Base-by-base conservation (phyloP, 2,113 vertebrate genomes). In the Takifugu flavidus region DNA sequence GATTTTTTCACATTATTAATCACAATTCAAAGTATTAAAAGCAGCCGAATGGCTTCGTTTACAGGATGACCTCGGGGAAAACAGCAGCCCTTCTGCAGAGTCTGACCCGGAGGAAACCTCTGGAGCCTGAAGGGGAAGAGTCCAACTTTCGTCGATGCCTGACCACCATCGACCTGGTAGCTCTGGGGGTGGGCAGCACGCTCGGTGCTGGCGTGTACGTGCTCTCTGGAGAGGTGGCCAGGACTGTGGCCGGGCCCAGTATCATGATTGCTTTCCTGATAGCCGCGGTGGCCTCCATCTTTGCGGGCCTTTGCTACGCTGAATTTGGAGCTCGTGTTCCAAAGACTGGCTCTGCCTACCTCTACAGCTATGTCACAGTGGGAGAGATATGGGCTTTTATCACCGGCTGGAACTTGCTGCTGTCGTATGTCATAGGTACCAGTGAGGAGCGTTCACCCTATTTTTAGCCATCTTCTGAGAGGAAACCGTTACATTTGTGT, bases 341-440 rank as follows among this genome's bases (percentile, higher is more conserved):
- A 53, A 88, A 93, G 66, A 93, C 93, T 0, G 92, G 94, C 43
- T 95, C 93, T 4, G 92, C 90, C 10, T 95, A 94, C 62, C 91
- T 95, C 46, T 94, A 95, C 89, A 93, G 90, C 87, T 95, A 94
- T 0, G 84, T 94, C 72, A 92, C 91, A 0, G 87, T 94, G 59
- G 94, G 93, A 0, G 93, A 95, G 82, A 88, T 95, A 64, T 94
- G 92, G 88, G 93, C 93, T 3, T 94, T 95, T 65, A 69, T 94
- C 0, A 87, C 92, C 0, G 94, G 92, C 3, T 94, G 94, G 93
- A 95, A 95, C 77, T 77, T 96, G 56, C 71, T 96, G 49, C 90
- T 95, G 49, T 93, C 93, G 61, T 95, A 93, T 27, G n/a, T 94
- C 63, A 94, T 94, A 5, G 94, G 93, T 91, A 93, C 75, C 43